Conservation (phyloP, 1,140 invertebrate genomes). For the Brachionus rubens region DNA sequence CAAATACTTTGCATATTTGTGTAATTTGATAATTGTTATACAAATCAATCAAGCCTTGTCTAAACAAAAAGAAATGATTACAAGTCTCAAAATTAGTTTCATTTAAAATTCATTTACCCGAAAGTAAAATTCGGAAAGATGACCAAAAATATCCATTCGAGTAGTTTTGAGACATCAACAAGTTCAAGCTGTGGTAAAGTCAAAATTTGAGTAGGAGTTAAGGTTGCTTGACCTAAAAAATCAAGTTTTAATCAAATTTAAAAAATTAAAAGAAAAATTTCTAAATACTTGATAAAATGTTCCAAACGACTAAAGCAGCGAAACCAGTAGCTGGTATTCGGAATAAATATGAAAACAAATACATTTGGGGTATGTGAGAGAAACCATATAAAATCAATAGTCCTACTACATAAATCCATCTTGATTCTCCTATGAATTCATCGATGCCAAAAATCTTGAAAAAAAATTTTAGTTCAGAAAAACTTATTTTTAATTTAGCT, state of each 20-base stretch:
- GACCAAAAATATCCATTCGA: constrained; percentile 58
- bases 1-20: background rate
- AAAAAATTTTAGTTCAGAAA: background rate
- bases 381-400: constrained; percentile 54
- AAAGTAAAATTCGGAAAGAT: constrained; percentile 56
- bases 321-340: constrained; percentile 58
- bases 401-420: constrained; percentile 18
- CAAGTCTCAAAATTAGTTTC: background rate
- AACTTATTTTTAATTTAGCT: background rate
- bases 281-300: constrained; percentile 41
- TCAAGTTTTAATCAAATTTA: too few relatives aligned
- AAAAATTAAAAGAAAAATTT: too few relatives aligned
- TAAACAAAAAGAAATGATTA: background rate
- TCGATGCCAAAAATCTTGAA: constrained; percentile 31
- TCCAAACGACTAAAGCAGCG: constrained; percentile 51
- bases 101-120: constrained; percentile 48
- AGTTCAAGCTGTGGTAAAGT: constrained; percentile 53
- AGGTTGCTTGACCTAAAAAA: constrained; percentile 51
- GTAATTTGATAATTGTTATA: constrained; percentile 15
- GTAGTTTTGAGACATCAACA: constrained; percentile 49
- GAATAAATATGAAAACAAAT: constrained; percentile 56
- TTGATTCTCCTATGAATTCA: constrained; percentile 19
- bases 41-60: constrained; percentile 13
- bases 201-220: constrained; percentile 53
- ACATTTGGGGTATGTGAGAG: constrained; percentile 59